Conservation (phyloP, 1,140 invertebrate species). For the Drosophila tsacasi region DNA sequence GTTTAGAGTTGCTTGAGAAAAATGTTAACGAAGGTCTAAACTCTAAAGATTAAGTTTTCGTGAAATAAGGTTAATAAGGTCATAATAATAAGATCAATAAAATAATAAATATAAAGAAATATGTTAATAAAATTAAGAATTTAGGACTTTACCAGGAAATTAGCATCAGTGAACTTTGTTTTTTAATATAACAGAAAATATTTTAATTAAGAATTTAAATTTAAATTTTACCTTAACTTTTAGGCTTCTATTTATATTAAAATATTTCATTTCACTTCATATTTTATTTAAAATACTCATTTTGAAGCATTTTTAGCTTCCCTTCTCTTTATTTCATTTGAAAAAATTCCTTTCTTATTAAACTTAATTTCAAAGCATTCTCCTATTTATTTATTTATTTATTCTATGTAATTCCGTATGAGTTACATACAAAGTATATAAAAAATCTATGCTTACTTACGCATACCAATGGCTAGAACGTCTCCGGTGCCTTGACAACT, state of each 20-base stretch:
- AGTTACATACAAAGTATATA: constrained; percentile 42
- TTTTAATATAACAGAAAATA: not conserved
- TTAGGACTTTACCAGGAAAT: fast-evolving
- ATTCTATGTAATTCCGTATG: constrained; percentile 59
- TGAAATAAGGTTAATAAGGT: not conserved
- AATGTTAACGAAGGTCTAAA: no score
- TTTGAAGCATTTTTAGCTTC: no score
- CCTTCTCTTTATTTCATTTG: not conserved
- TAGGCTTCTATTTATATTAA: not conserved
- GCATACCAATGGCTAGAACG: constrained; percentile 10
- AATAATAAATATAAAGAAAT: no score
- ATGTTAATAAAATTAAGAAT: no score
- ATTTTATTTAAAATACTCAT: no score
- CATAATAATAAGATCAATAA: no score
- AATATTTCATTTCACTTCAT: no score
- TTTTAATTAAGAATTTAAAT: not conserved
- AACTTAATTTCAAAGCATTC: not conserved
- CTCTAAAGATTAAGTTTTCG: no score
- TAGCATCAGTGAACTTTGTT: no score
- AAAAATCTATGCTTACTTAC: constrained; percentile 29
- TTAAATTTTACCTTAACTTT: not conserved
- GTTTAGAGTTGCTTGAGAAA: constrained; percentile 54
- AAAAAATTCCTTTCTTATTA: not conserved
- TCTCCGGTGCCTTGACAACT: constrained; percentile 66
- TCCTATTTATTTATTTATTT: constrained; percentile 47